A percentile compares a stretch with the other conserved stretches of the same genome.
Evolutionary conservation across 2,888 invertebrate species (phyloP).

Genomic region (Tricholauxania praeusta): DNA sequence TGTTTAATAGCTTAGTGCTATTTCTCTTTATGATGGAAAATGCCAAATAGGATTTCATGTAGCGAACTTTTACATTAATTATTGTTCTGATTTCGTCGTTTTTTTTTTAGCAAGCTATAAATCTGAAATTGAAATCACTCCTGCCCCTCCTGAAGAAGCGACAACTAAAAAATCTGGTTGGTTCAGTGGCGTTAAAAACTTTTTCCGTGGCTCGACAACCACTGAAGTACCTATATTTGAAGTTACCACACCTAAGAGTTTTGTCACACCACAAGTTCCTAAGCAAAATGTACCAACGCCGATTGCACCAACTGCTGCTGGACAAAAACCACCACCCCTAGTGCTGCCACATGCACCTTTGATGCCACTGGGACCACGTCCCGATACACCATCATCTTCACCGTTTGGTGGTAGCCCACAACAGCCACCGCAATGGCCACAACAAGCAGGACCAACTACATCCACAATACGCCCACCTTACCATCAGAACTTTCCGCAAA

Average conservation of each 20-base stretch:
- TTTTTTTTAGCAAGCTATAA: constrained; percentile 53
- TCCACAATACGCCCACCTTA: constrained; percentile 21
- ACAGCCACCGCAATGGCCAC: constrained; percentile 55
- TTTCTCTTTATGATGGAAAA: no score
- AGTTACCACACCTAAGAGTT: constrained; percentile 43
- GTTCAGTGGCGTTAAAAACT: constrained; percentile 62
- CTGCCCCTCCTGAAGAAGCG: constrained; percentile 56
- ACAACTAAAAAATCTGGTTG: constrained; percentile 57
- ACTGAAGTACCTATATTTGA: constrained; percentile 45
- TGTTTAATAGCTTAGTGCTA: neutral
- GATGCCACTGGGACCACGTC: constrained; percentile 61
- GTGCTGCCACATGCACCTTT: constrained; percentile 59
- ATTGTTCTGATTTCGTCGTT: no score
- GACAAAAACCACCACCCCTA: constrained; percentile 51
- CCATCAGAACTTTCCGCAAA: constrained; percentile 20
- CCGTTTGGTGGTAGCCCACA: constrained; percentile 54
- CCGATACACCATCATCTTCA: constrained; percentile 61
- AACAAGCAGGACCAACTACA: neutral
- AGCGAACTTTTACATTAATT: neutral
- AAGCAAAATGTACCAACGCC: constrained; percentile 34
- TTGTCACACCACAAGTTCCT: constrained; percentile 37
- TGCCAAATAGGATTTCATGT: no score
- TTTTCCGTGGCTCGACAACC: constrained; percentile 55
- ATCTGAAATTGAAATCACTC: constrained; percentile 60
- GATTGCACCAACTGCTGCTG: constrained; percentile 7